Percentiles rank a stretch among this genome's conserved stretches.
These are phyloP conservation scores for Litocranius walleri DNA, from an alignment of 2,113 vertebrate genomes.

Conservation along the genomic window DNA sequence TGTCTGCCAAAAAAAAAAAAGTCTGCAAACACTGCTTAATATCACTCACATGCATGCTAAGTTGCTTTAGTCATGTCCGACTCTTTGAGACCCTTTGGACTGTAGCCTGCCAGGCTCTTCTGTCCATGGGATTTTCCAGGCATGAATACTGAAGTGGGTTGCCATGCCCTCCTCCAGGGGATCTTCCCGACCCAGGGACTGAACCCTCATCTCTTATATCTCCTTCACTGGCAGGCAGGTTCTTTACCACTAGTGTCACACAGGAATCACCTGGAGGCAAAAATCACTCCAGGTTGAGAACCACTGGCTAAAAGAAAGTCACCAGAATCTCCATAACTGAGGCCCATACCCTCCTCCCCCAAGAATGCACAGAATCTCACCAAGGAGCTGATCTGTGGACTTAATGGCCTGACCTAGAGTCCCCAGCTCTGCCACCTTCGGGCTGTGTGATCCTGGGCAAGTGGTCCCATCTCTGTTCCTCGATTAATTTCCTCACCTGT, in stretches of 20 bases:
- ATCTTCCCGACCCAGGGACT: background rate
- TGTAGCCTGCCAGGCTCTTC: background rate
- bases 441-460: background rate
- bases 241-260: background rate
- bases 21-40: background rate
- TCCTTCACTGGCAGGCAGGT: background rate
- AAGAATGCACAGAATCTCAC: background rate
- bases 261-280: background rate
- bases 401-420: background rate
- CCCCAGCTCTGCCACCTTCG: background rate
- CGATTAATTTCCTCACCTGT: background rate
- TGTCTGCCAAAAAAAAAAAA: background rate
- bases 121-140: background rate
- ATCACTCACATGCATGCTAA: background rate
- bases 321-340: background rate
- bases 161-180: background rate
- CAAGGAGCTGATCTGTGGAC: background rate
- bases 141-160: background rate
- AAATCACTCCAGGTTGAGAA: background rate
- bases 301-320: background rate
- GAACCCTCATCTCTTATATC: background rate
- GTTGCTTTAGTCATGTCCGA: background rate
- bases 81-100: background rate
- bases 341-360: background rate
- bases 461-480: background rate